Base-by-base conservation (phyloP, 1,140 invertebrate species). In the Sinonovacula constricta region DNA sequence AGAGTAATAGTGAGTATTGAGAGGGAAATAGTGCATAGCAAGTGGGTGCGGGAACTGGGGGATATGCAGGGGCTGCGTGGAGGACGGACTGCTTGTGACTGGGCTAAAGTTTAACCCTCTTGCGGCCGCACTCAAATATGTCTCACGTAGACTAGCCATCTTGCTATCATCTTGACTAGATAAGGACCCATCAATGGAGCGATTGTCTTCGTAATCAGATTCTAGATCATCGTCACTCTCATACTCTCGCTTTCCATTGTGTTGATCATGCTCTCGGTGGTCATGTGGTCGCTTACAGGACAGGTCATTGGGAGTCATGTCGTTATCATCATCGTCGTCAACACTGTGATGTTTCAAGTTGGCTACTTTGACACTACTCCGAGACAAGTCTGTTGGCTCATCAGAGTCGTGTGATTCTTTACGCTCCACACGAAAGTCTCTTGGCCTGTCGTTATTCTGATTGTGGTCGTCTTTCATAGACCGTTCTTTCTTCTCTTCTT, bases 21-120 rank as follows among this genome's bases (percentile, higher is more conserved):
- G 82, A 39, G 86, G 86, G 71, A 88, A 87, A 54, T 88, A 87
- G 62, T 87, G 83, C 87, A 90, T 88, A 65, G 87, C 86, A 54
- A 89, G 76, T 24, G 83, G 84, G 33, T 86, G 85, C 15, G 85
- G 82, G 39, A 88, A 83, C 72, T 87, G 87, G 33, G 85, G 88
- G 70, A 89, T 86, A 80, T 87, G 88, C 33, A 88, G 79, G 3
- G 85, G 72, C 24, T 85, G 85, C 57, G 85, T 75, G 15, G 82
- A 79, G 15, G 82, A 79, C 12, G 79, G 77, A 54, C 57, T 81
- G 34, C 56, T 66, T 14, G 80, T 24, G 18, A 79, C 45, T 31
- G 65, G 53, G 30, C 69, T 49, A 39, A 68, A 49, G 57, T 78
- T 78, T 18, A 69, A 68, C 22, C 62, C 62, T n/a, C 54, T 26